Base-by-base conservation (phyloP, 1,140 invertebrate genomes). In the Camponotus floridanus region DNA sequence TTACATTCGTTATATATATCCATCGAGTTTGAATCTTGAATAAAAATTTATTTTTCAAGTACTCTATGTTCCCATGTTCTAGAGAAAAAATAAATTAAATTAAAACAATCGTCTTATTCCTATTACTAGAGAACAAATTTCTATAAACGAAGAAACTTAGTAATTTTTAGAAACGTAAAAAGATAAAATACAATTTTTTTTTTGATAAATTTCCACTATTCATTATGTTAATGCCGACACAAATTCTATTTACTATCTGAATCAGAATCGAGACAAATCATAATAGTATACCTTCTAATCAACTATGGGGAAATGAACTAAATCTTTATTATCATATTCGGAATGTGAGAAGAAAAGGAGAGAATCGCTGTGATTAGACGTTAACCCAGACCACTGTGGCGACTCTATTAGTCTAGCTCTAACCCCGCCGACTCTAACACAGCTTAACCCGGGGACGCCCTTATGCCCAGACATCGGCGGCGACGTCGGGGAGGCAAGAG, bases 391-490 rank as follows among this genome's bases (percentile, higher is more conserved):
- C 89, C 76, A 74, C 45, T 80, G 80, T 85, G 18, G 55, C 79
- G 90, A 79, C 88, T 88, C 79, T 88, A 83, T 90, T 84, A 87
- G 88, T 64, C 87, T 88, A 87, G 79, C 81, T 91, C 90, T 93
- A 93, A 90, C 90, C 90, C 87, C 85, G 86, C 86, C 83, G 86
- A 76, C 74, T 90, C 62, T 88, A 88, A 90, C 79, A 26, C 79
- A 74, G 26, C 88, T 85, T 76, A 90, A 91, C 86, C 88, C 90
- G 89, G 62, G 88, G 91, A 78, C 88, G 89, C 91, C 87, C 91
- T 90, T 90, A 90, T 90, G 85, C 87, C 87, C 88, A 91, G 87
- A 91, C 89, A 87, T 79, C 91, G 90, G 80, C 84, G 85, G 84
- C 90, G 87, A 55, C 86, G 79, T 89, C 83, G 86, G 91, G 87